phyloP scores from a whole-genome alignment of 2,888 invertebrate genomes.

The Sympetrum striolatum region DNA sequence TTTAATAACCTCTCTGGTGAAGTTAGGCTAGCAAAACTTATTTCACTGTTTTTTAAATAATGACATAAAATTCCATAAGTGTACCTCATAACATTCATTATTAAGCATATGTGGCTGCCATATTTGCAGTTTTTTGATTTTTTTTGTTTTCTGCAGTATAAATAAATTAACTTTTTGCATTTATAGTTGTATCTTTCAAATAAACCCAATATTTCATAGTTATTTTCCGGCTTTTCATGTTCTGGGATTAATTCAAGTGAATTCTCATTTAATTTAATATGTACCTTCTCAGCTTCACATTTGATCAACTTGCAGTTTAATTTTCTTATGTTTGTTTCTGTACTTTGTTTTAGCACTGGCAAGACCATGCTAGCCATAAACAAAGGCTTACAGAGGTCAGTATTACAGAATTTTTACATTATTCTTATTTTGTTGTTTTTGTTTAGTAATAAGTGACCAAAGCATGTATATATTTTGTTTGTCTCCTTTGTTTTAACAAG shows the following conservation, averaged over 20 bases:
- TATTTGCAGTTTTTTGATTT: conserved; percentile 49
- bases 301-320: conserved; percentile 51
- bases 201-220: conserved; percentile 48
- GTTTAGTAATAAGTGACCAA: conserved; percentile 42
- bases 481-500: conserved; percentile 4
- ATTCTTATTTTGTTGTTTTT: conserved; percentile 44
- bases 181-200: conserved; percentile 48
- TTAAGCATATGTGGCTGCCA: conserved; percentile 48
- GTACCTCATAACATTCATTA: conserved; percentile 44
- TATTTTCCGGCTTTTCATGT: conserved; percentile 50
- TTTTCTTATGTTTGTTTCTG: conserved; percentile 61
- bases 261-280: conserved; percentile 50
- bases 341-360: conserved; percentile 75
- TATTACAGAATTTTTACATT: conserved; percentile 56
- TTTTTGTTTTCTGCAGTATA: conserved; percentile 48
- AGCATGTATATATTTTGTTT: conserved; percentile 34
- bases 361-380: conserved; percentile 85
- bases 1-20: conserved; percentile 17
- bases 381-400: conserved; percentile 83
- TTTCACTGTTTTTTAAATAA: conserved; percentile 35
- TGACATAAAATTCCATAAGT: conserved; percentile 36
- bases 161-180: conserved; percentile 47
- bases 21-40: conserved; percentile 23
- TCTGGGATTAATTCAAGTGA: conserved; percentile 48
- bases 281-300: conserved; percentile 50